phyloP scores from a whole-genome alignment of 2,797 vertebrate species.

The Iguana delicatissima region DNA sequence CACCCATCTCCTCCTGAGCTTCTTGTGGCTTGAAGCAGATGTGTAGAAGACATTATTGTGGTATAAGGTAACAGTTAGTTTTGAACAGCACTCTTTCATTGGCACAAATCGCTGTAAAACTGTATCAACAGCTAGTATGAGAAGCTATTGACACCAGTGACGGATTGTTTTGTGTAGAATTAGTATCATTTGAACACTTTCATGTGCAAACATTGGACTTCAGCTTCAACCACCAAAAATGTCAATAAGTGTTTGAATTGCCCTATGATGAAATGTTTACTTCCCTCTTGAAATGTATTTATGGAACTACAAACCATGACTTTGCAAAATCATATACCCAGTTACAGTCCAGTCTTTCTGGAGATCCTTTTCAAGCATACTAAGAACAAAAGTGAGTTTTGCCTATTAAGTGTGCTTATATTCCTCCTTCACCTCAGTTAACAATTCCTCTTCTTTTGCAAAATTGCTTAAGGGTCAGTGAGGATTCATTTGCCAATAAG shows the following conservation, averaged over 20 bases:
- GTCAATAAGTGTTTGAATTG: constrained; percentile 92
- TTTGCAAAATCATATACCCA: constrained; percentile 94
- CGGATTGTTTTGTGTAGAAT: constrained; percentile 86
- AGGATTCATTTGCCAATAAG: neutral
- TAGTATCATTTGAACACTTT: constrained; percentile 93
- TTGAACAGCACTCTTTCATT: neutral
- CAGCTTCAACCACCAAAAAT: constrained; percentile 89
- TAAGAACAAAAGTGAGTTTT: constrained; percentile 97
- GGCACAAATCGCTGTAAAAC: neutral
- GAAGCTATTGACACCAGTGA: constrained; percentile 89
- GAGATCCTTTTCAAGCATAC: constrained; percentile 91
- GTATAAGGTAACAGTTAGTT: neutral
- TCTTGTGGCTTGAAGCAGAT: neutral
- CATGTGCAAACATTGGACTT: constrained; percentile 93
- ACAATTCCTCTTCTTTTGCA: neutral
- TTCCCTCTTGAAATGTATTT: constrained; percentile 92
- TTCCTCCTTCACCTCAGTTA: neutral
- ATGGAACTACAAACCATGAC: constrained; percentile 91
- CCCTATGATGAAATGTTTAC: constrained; percentile 96
- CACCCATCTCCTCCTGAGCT: neutral
- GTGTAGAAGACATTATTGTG: neutral
- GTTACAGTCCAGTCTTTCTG: constrained; percentile 96
- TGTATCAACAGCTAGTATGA: constrained; percentile 69
- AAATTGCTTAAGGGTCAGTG: neutral
- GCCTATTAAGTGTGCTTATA: neutral